Base-by-base conservation (phyloP, 2,797 vertebrate species). In the Perodicticus potto region DNA sequence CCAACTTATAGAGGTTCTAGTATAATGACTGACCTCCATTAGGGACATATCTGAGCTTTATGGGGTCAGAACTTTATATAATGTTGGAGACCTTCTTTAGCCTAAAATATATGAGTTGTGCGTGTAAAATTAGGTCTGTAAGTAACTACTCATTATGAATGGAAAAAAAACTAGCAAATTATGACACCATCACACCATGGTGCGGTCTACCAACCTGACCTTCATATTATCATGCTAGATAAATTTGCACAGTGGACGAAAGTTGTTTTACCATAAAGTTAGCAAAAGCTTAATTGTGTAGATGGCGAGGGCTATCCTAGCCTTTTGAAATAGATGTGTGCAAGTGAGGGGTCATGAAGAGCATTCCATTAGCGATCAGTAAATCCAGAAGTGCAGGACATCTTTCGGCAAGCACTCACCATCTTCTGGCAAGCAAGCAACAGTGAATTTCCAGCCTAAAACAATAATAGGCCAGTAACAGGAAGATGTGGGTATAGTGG, bases 231-330 rank as follows among this genome's bases (percentile, higher is more conserved):
- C 3, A 12, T n/a, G 37, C 34, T 85, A 22, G 61, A 2, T 76
- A 34, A n/a, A 1, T 17, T 40, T 77, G 29, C 1, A 17, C 1
- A 78, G 32, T 22, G 25, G 14, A 27, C 0, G 0, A 61, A 55
- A 61, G 19, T 23, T 40, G 8, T 14, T 55, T 91, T 37, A 16
- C 16, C 77, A 82, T 29, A 70, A 86, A 87, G 45, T 77, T 73
- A 85, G 67, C 65, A 43, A 5, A 0, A 32, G 23, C 16, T 65
- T 89, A 65, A 91, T 20, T 73, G 43, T 73, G 43, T 22, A 93
- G 37, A 11, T 55, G 32, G 12, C 59, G 25, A 43, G 49, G 61
- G 72, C 29, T 27, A 80, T 74, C 43, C 61, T n/a, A 43, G 29
- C 40, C 7, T 70, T 95, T 89, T 70, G 37, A 45, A 84, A 45